A percentile compares a stretch with the other conserved stretches of the same genome.
Conservation (phyloP, 2,888 invertebrate species). For the Pandemis cinnamomeana region DNA sequence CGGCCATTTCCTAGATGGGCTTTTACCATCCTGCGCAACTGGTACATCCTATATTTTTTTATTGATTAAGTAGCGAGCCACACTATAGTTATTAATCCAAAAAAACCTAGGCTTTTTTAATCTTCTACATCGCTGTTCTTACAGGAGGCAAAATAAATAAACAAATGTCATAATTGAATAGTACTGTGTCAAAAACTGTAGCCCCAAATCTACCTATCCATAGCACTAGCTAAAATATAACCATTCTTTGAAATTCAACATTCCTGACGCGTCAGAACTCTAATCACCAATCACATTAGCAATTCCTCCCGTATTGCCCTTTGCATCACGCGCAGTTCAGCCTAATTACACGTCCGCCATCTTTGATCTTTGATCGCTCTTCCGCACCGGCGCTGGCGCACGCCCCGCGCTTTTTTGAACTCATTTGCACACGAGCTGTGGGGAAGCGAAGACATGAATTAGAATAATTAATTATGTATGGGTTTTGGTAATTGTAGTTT, state of each 20-base stretch:
- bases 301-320: conserved; percentile 32
- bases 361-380: conserved; percentile 36
- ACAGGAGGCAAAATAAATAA: too few relatives aligned
- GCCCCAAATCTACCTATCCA: too few relatives aligned
- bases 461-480: not conserved
- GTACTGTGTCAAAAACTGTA: too few relatives aligned
- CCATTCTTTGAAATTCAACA: not conserved
- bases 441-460: conserved; percentile 12
- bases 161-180: too few relatives aligned
- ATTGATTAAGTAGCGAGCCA: too few relatives aligned
- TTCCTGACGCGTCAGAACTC: not conserved
- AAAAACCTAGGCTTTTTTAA: too few relatives aligned
- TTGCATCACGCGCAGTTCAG: not conserved
- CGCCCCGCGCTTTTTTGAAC: not conserved
- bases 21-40: too few relatives aligned
- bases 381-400: conserved; percentile 35
- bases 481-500: not conserved
- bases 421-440: conserved; percentile 26
- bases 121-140: too few relatives aligned
- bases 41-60: too few relatives aligned
- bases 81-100: too few relatives aligned
- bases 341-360: conserved; percentile 28
- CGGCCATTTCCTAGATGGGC: too few relatives aligned
- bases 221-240: not conserved
- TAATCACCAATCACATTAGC: conserved; percentile 25